Conservation (phyloP, 2,797 vertebrate species). For the Leontocebus nigricollis region DNA sequence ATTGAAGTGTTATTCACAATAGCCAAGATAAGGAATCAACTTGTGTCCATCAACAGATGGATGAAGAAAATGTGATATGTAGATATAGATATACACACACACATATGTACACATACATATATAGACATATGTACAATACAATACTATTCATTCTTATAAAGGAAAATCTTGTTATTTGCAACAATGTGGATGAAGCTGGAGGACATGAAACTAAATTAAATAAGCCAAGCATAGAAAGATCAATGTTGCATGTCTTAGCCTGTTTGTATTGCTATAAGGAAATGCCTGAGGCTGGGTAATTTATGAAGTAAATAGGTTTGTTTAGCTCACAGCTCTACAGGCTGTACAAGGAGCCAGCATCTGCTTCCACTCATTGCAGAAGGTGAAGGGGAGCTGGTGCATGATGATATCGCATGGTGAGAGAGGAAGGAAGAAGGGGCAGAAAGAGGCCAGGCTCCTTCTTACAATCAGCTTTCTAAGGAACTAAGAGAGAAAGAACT, state of each 20-base stretch:
- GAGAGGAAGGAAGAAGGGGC: not conserved
- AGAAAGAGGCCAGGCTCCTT: not conserved
- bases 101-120: not conserved
- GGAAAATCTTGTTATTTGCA: not conserved
- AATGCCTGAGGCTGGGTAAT: not conserved
- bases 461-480: not conserved
- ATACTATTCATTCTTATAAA: not conserved
- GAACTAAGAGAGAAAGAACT: not conserved
- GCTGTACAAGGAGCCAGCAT: not conserved
- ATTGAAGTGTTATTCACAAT: not conserved
- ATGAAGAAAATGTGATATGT: not conserved
- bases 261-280: not conserved
- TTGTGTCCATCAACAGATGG: not conserved
- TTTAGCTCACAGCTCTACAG: not conserved
- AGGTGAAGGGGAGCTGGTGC: not conserved
- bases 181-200: not conserved
- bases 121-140: not conserved
- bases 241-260: not conserved
- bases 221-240: not conserved
- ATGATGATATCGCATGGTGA: not conserved
- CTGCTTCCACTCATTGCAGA: not conserved
- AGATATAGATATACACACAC: not conserved
- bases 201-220: not conserved
- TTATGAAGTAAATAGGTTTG: not conserved
- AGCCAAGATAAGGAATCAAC: not conserved